A percentile compares a stretch with the other conserved stretches of the same genome.
Evolutionary conservation across 2,797 vertebrate species (phyloP).

Genomic region (Nothura maculosa): DNA sequence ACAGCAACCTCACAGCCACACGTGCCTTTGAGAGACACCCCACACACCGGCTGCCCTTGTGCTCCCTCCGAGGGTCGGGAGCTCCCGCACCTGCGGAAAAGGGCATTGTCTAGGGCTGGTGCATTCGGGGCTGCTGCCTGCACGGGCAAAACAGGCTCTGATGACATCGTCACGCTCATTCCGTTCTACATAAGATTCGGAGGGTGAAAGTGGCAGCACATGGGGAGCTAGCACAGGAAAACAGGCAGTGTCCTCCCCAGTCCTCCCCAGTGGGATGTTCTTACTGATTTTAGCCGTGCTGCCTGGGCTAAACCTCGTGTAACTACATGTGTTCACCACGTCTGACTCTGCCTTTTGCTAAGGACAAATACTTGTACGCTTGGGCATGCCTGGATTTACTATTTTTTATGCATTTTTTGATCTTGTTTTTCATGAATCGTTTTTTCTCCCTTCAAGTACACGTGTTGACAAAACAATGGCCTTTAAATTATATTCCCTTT

Average conservation of each 20-base stretch:
- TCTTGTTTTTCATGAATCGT: not conserved
- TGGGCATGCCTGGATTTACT: not conserved
- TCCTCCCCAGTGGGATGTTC: not conserved
- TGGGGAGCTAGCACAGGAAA: conserved; percentile 4
- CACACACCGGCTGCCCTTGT: not conserved
- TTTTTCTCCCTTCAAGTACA: not conserved
- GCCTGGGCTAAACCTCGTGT: not conserved
- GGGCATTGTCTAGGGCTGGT: not conserved
- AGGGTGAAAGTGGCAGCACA: not conserved
- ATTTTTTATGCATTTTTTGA: not conserved
- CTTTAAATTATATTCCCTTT: not conserved
- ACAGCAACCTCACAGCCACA: not conserved
- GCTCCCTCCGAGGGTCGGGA: not conserved
- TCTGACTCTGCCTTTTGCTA: not conserved
- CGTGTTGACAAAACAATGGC: not conserved
- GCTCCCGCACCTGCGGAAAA: not conserved
- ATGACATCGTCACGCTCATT: not conserved
- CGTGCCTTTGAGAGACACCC: not conserved
- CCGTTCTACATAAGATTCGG: not conserved
- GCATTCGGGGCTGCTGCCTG: not conserved
- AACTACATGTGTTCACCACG: not conserved
- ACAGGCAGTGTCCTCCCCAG: not conserved
- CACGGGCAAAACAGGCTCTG: not conserved
- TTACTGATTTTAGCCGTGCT: not conserved
- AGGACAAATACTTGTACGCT: not conserved